Conservation (phyloP, 2,797 vertebrate species). For the Scomberomorus guttatus region DNA sequence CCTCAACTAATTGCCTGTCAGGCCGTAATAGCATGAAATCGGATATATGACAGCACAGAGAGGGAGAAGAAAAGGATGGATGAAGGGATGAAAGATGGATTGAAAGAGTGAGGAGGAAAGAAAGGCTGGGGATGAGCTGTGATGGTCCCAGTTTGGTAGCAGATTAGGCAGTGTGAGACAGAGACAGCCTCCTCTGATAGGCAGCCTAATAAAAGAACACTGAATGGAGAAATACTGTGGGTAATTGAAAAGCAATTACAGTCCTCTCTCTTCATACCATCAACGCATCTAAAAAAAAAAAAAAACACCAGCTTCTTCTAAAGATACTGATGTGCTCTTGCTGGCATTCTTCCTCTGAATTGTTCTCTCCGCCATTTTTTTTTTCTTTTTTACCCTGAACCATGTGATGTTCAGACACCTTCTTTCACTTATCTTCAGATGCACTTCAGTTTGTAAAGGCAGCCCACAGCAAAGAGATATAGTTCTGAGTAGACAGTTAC, state of each 20-base stretch:
- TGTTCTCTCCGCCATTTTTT: neutral
- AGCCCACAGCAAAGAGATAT: neutral
- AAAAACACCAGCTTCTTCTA: neutral
- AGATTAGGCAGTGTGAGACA: slow-evolving; percentile 45
- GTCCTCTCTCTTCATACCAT: slow-evolving; percentile 13
- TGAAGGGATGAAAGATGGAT: slow-evolving; percentile 6
- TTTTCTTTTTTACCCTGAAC: neutral
- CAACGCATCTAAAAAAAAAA: neutral
- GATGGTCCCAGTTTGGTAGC: slow-evolving; percentile 44
- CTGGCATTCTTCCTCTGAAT: slow-evolving; percentile 2
- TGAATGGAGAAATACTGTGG: slow-evolving; percentile 53
- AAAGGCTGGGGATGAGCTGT: slow-evolving; percentile 14
- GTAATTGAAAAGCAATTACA: slow-evolving; percentile 71
- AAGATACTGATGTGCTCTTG: neutral
- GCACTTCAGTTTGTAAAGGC: neutral
- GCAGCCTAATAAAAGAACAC: slow-evolving; percentile 58
- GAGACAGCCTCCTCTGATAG: slow-evolving; percentile 38
- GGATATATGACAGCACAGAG: slow-evolving; percentile 47
- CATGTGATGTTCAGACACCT: neutral
- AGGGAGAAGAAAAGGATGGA: slow-evolving; percentile 17
- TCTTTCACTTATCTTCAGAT: neutral
- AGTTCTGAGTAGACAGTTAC: neutral
- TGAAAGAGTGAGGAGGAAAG: neutral
- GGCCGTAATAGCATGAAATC: slow-evolving; percentile 51
- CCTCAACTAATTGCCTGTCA: slow-evolving; percentile 71